Conservation (phyloP, 2,797 vertebrate genomes). For the Leucoraja ocellata region DNA sequence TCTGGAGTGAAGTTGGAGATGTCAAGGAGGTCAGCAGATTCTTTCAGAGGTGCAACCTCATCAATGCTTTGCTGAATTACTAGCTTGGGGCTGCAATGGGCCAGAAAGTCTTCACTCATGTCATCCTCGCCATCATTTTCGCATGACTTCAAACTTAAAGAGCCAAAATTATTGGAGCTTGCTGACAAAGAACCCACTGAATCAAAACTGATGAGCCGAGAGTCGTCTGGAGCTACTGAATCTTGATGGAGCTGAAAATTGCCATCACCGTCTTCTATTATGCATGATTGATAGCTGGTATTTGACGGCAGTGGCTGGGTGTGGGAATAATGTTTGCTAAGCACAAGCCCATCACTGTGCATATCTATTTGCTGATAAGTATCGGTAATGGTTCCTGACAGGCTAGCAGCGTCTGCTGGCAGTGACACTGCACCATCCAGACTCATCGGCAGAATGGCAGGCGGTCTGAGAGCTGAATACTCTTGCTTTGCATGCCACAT, state of each 20-base stretch:
- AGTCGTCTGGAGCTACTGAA: slow-evolving; percentile 82
- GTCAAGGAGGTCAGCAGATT: slow-evolving; percentile 94
- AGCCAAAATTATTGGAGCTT: slow-evolving; percentile 92
- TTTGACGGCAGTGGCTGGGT: slow-evolving; percentile 73
- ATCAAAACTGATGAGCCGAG: slow-evolving; percentile 92
- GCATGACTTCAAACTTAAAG: slow-evolving; percentile 89
- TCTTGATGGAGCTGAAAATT: slow-evolving; percentile 91
- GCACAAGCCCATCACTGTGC: slow-evolving; percentile 78
- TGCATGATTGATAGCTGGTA: slow-evolving; percentile 85
- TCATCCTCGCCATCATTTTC: slow-evolving; percentile 91
- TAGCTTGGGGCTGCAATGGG: slow-evolving; percentile 96
- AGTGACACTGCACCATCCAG: slow-evolving; percentile 64
- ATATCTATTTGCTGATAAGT: slow-evolving; percentile 77
- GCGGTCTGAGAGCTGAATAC: slow-evolving; percentile 70
- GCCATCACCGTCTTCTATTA: slow-evolving; percentile 79
- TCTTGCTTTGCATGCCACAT: slow-evolving; percentile 73
- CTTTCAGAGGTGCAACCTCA: slow-evolving; percentile 87
- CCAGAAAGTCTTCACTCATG: slow-evolving; percentile 88
- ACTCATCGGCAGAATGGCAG: slow-evolving; percentile 67
- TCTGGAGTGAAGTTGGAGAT: slow-evolving; percentile 99
- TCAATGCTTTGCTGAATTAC: slow-evolving; percentile 97
- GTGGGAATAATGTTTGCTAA: slow-evolving; percentile 84
- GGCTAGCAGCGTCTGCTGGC: slow-evolving; percentile 59
- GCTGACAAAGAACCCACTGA: slow-evolving; percentile 89
- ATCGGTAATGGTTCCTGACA: slow-evolving; percentile 44